Percentiles rank a stretch among this genome's conserved stretches.
phyloP scores from a whole-genome alignment of 1,140 invertebrate species.

The Gonatopus flavifemur region DNA sequence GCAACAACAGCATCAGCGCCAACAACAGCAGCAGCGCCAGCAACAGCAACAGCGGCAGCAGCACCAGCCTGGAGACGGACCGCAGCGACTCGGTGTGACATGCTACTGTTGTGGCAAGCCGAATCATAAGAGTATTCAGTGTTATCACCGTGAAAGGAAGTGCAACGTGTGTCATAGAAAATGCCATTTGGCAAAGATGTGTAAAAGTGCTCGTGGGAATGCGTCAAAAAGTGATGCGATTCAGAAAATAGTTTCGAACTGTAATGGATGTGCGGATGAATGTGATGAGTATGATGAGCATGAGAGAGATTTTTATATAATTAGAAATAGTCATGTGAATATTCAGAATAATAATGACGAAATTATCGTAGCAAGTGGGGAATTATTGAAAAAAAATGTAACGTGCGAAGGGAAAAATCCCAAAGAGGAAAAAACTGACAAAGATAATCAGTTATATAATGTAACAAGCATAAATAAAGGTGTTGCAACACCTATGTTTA shows the following conservation, averaged over 20 bases:
- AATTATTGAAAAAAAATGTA: neutral
- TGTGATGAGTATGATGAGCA: neutral
- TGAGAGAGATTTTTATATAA: neutral
- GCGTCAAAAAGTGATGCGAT: neutral
- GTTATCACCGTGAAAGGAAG: neutral
- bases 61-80: neutral
- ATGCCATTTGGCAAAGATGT: conserved; percentile 4
- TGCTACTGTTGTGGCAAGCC: conserved; percentile 10
- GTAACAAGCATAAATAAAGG: neutral
- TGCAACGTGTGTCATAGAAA: conserved; percentile 1
- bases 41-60: conserved; percentile 2
- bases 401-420: neutral
- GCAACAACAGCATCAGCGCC: no score
- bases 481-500: neutral
- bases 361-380: neutral
- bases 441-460: neutral
- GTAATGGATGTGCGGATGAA: neutral
- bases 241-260: neutral
- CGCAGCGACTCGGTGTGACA: neutral
- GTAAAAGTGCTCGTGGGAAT: neutral
- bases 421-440: neutral
- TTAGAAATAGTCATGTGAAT: neutral
- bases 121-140: neutral
- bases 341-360: no score
- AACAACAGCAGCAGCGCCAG: neutral